Percentiles rank a stretch among this genome's conserved stretches.
phyloP scores from a whole-genome alignment of 2,797 vertebrate species.

The Helicolenus hilgendorfi region DNA sequence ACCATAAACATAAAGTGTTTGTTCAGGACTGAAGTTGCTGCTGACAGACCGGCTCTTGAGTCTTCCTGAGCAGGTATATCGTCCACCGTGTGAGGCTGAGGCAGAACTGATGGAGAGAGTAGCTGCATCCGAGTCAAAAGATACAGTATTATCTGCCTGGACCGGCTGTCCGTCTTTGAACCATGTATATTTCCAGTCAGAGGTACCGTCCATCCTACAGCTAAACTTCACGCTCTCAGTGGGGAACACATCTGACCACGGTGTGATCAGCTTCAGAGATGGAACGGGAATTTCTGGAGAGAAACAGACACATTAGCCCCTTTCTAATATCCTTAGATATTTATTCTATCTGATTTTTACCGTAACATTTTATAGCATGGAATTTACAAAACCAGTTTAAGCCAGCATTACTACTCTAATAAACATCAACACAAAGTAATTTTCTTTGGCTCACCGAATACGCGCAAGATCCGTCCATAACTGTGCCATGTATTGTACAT shows the following conservation, averaged over 20 bases:
- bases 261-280: not conserved
- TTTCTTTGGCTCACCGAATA: constrained; percentile 54
- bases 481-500: not conserved
- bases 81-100: not conserved
- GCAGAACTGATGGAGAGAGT: constrained; percentile 42
- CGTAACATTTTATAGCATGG: not conserved
- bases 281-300: constrained; percentile 75
- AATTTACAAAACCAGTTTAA: not conserved
- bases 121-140: fast-evolving
- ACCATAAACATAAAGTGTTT: constrained; percentile 69
- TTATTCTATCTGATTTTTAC: not conserved
- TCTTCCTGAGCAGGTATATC: constrained; percentile 64
- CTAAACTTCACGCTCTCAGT: constrained; percentile 60
- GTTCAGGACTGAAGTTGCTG: not conserved
- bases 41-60: constrained; percentile 47
- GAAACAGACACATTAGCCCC: not conserved
- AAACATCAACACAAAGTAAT: not conserved
- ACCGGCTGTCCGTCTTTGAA: not conserved
- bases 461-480: fast-evolving
- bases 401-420: not conserved
- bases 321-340: not conserved
- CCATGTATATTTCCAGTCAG: constrained; percentile 75
- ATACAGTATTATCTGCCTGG: fast-evolving
- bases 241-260: constrained; percentile 79
- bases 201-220: constrained; percentile 48